Conservation (phyloP, 2,888 invertebrate genomes). For the Pasiphila rectangulata region DNA sequence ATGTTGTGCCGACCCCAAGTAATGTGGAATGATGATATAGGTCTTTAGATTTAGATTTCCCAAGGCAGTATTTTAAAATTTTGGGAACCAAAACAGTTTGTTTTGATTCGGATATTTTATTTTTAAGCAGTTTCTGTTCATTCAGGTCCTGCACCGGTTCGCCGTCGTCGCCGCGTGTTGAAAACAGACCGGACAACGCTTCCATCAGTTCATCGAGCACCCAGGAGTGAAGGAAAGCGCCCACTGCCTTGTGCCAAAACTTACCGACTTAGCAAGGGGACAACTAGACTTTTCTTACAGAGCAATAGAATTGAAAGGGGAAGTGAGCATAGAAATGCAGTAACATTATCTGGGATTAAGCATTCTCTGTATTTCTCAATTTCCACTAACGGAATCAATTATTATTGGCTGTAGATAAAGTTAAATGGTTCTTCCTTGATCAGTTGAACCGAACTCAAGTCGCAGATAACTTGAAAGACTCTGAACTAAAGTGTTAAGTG, state of each 20-base stretch:
- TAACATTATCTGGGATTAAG: too few relatives aligned
- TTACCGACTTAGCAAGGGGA: not conserved
- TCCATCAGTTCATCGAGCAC: conserved; percentile 40
- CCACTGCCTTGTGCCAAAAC: conserved; percentile 11
- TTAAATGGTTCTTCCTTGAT: not conserved
- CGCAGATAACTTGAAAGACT: conserved; percentile 18
- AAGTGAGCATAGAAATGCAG: too few relatives aligned
- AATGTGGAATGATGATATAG: too few relatives aligned
- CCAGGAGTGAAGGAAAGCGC: conserved; percentile 37
- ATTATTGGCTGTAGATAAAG: conserved; percentile 2
- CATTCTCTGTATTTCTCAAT: too few relatives aligned
- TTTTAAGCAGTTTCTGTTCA: conserved; percentile 13
- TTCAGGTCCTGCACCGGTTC: conserved; percentile 57
- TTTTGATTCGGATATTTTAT: conserved; percentile 2
- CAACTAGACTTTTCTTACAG: conserved; percentile 4
- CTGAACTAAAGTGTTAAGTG: conserved; percentile 36
- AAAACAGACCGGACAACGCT: conserved; percentile 42
- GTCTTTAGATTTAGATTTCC: too few relatives aligned
- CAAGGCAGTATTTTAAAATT: too few relatives aligned
- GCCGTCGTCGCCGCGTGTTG: conserved; percentile 43
- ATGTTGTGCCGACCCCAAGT: too few relatives aligned
- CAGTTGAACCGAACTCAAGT: conserved; percentile 1
- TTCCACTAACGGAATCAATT: not conserved
- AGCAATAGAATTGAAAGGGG: too few relatives aligned
- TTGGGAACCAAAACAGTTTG: too few relatives aligned